Percentiles rank a stretch among this genome's conserved stretches.
Conservation (phyloP, 1,140 invertebrate species). For the Agraylea sexmaculata region DNA sequence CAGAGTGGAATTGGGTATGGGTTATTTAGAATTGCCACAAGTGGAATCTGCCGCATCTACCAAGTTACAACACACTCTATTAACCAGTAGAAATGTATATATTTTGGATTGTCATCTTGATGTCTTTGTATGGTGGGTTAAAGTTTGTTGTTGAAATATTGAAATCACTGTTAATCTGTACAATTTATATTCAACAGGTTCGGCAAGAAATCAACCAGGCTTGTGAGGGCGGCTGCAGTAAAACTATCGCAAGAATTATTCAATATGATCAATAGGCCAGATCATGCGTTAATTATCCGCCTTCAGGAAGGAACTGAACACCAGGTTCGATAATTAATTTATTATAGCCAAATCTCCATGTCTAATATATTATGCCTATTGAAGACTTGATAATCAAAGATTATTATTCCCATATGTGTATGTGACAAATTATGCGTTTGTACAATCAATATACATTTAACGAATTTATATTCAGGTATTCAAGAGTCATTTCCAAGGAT, state of each 20-base stretch:
- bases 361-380: not conserved
- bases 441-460: not conserved
- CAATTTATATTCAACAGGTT: conserved; percentile 50
- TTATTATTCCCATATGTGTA: conserved; percentile 4
- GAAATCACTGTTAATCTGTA: too few relatives aligned
- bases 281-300: conserved; percentile 79
- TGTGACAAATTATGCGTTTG: not conserved
- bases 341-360: too few relatives aligned
- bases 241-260: conserved; percentile 93
- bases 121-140: conserved; percentile 89
- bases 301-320: conserved; percentile 79
- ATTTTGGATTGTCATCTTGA: conserved; percentile 93
- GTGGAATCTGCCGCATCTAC: conserved; percentile 71
- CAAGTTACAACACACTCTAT: conserved; percentile 44
- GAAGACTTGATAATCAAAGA: not conserved
- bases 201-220: conserved; percentile 92
- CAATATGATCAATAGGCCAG: conserved; percentile 80
- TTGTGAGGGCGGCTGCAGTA: conserved; percentile 91
- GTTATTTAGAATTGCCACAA: conserved; percentile 96
- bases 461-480: conserved; percentile 60
- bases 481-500: conserved; percentile 93
- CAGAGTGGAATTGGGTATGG: conserved; percentile 93
- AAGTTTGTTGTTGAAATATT: too few relatives aligned
- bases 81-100: conserved; percentile 92
- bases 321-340: conserved; percentile 35